Base-by-base conservation (phyloP, 2,113 vertebrate genomes). In the Ochotona curzoniae region DNA sequence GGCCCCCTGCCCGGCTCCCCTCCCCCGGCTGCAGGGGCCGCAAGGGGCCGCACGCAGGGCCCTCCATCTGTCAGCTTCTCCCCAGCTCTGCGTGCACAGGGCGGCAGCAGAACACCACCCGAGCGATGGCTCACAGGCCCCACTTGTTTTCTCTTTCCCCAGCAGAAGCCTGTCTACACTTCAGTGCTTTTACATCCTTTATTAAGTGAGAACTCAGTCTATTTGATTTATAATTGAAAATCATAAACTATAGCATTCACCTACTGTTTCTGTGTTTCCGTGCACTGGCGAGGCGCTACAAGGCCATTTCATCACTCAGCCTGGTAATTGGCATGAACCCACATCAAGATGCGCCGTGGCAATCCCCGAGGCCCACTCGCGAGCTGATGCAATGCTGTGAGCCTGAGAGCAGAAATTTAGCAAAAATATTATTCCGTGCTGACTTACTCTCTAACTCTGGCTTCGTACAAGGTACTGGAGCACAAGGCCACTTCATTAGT, bases 141-240 rank as follows among this genome's bases (percentile, higher is more conserved):
- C 38, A 4, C 63, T 66, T 47, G 81, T 47, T 73, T 26, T n/a
- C n/a, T 38, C 76, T 49, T n/a, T 51, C 44, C 85, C 67, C 28
- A 94, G 83, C 90, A 94, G 85, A 96, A 95, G 91, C 85, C n/a
- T 92, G 64, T 95, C 96, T 85, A 97, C 95, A 97, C 96, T 96
- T 75, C 82, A 82, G 71, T 82, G 94, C 94, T 73, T 98, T 98
- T 96, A 97, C 93, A 97, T 90, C 92, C 83, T 82, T 97, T 95
- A 97, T 94, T 96, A 96, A 96, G 90, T 69, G 57, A 96, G 91
- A 97, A 95, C 97, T 97, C 93, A 90, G 81, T 89, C 90, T 96
- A 57, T 97, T 96, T 98, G 97, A 98, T 98, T 98, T 98, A 97
- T 98, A 98, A 98, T 97, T 98, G 97, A 96, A 98, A 98, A 98